These are phyloP conservation scores for Ichneumoninae sp. DNA, from an alignment of 2,888 invertebrate species.

Conservation along the genomic window DNA sequence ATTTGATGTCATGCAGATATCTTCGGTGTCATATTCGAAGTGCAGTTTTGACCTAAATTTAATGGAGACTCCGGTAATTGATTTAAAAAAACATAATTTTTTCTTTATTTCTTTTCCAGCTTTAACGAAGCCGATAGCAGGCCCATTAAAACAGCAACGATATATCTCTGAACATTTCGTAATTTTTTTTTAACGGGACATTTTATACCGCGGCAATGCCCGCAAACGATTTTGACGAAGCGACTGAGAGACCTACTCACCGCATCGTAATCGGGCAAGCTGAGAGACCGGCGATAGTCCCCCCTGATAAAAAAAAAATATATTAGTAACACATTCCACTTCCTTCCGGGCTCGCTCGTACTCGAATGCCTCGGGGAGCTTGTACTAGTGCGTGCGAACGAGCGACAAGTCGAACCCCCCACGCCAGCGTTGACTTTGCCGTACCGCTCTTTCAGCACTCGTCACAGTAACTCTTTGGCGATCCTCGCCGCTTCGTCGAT, in stretches of 20 bases:
- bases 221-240: neutral
- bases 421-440: neutral
- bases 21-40: too few species aligned
- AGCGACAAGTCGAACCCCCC: conserved; percentile 28
- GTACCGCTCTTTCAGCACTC: neutral
- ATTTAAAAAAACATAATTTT: too few species aligned
- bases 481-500: neutral
- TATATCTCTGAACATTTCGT: too few species aligned
- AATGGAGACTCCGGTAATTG: too few species aligned
- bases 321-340: conserved; percentile 74
- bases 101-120: too few species aligned
- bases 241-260: neutral
- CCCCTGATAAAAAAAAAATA: conserved; percentile 55
- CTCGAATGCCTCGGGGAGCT: conserved; percentile 31
- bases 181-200: neutral
- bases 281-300: conserved; percentile 52
- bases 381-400: neutral
- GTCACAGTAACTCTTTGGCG: neutral
- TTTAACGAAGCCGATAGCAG: too few species aligned
- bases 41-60: too few species aligned
- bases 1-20: too few species aligned
- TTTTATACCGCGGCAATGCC: neutral
- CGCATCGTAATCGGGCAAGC: conserved; percentile 10
- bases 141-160: too few species aligned
- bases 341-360: conserved; percentile 73